Percentiles rank a stretch among this genome's conserved stretches.
Evolutionary conservation across 2,888 invertebrate species (phyloP).

Genomic region (Onthophagus sagittarius): DNA sequence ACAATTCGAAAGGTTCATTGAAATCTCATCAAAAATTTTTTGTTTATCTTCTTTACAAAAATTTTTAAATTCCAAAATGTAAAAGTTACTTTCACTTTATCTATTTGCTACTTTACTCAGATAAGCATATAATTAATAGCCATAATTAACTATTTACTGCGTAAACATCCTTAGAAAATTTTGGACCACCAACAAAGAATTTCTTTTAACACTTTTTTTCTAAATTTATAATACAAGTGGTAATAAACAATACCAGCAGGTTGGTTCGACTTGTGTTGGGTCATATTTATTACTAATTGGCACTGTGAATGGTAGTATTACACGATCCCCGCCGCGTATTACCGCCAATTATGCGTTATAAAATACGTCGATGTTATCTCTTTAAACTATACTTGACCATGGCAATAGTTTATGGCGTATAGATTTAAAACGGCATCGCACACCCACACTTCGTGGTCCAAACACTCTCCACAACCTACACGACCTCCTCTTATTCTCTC

Average conservation of each 20-base stretch:
- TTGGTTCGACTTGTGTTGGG: not conserved
- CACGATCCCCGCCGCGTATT: not conserved
- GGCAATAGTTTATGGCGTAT: not conserved
- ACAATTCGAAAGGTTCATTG: too few relatives aligned
- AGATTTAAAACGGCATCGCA: not conserved
- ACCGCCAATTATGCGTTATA: not conserved
- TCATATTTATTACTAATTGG: not conserved
- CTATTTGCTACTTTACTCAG: too few relatives aligned
- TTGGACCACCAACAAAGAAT: not conserved
- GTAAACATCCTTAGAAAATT: too few relatives aligned
- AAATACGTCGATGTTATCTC: not conserved
- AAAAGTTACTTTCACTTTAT: too few relatives aligned
- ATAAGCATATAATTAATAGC: too few relatives aligned
- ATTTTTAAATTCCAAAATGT: too few relatives aligned
- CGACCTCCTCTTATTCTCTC: not conserved
- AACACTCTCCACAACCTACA: not conserved
- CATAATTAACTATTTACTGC: too few relatives aligned
- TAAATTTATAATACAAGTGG: not conserved
- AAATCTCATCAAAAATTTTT: too few relatives aligned
- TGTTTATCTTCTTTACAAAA: too few relatives aligned
- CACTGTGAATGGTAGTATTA: not conserved
- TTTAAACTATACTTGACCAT: not conserved
- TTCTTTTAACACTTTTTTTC: not conserved
- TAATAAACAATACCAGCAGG: not conserved
- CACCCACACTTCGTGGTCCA: not conserved